Evolutionary conservation across 2,888 invertebrate genomes (phyloP).

Genomic region (Idaea dimidiata): DNA sequence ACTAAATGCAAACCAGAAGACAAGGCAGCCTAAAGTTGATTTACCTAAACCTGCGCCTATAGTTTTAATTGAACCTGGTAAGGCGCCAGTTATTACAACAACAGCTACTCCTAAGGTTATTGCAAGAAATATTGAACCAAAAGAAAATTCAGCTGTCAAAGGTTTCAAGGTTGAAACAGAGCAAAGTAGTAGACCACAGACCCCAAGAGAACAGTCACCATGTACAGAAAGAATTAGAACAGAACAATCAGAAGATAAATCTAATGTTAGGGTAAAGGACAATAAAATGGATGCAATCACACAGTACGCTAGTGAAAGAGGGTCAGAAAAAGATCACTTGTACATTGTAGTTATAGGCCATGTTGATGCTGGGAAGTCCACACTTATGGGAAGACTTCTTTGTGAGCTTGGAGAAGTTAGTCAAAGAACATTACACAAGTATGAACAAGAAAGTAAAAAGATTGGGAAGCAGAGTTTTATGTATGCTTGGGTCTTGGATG

Average conservation of each 20-base stretch:
- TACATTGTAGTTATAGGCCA: slow-evolving; percentile 97
- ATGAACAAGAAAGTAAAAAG: slow-evolving; percentile 98
- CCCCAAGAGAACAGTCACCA: slow-evolving; percentile 87
- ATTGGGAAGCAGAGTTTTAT: slow-evolving; percentile 98
- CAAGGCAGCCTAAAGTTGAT: slow-evolving; percentile 40
- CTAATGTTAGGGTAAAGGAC: slow-evolving; percentile 72
- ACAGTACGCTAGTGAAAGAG: slow-evolving; percentile 87
- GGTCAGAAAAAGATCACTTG: slow-evolving; percentile 90
- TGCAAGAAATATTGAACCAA: slow-evolving; percentile 69
- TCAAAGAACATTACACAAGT: slow-evolving; percentile 95
- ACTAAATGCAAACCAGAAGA: slow-evolving; percentile 67
- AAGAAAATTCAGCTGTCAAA: slow-evolving; percentile 67
- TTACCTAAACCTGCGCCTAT: slow-evolving; percentile 40
- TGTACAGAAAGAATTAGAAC: slow-evolving; percentile 78
- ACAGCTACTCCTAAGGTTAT: slow-evolving; percentile 60
- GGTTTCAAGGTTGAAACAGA: slow-evolving; percentile 79
- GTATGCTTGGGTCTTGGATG: slow-evolving; percentile 99
- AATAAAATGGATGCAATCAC: slow-evolving; percentile 80
- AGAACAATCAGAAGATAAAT: slow-evolving; percentile 64
- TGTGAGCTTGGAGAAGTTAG: slow-evolving; percentile 93
- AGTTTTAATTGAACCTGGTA: slow-evolving; percentile 47
- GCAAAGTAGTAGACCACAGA: slow-evolving; percentile 58
- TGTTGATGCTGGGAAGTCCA: slow-evolving; percentile 98
- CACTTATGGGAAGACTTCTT: slow-evolving; percentile 97
- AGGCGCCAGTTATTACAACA: slow-evolving; percentile 48